phyloP scores from a whole-genome alignment of 2,888 invertebrate species.

The Morinoia aosen region DNA sequence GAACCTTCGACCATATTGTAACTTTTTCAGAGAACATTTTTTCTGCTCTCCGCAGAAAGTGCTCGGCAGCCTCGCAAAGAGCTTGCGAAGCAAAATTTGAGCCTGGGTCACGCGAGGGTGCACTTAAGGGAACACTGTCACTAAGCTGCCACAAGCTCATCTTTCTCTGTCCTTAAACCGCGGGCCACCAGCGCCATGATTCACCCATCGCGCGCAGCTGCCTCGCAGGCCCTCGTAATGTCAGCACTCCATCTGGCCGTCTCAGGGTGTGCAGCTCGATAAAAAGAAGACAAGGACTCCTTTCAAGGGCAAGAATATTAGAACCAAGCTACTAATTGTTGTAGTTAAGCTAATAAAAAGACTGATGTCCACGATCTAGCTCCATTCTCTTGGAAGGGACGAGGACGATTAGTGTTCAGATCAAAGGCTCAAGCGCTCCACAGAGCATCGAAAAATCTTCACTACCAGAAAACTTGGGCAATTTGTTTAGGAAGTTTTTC shows the following conservation, averaged over 20 bases:
- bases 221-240: neutral
- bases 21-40: neutral
- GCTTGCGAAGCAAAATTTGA: conserved; percentile 10
- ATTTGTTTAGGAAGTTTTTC: neutral
- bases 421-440: neutral
- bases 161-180: neutral
- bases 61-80: neutral
- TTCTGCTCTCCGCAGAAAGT: neutral
- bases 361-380: neutral
- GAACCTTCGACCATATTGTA: neutral
- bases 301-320: neutral
- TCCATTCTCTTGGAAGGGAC: neutral
- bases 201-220: conserved; percentile 30
- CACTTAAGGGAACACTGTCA: conserved; percentile 27
- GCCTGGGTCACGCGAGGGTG: conserved; percentile 26
- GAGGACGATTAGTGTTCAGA: neutral
- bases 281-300: neutral
- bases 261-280: neutral
- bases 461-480: neutral
- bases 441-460: neutral
- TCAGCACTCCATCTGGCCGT: neutral
- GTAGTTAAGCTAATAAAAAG: neutral
- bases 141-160: conserved; percentile 33
- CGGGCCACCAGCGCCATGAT: neutral
- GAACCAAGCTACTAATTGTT: neutral